A percentile compares a stretch with the other conserved stretches of the same genome.
Evolutionary conservation across 1,140 invertebrate genomes (phyloP).

Genomic region (Scaptomyza pallida): DNA sequence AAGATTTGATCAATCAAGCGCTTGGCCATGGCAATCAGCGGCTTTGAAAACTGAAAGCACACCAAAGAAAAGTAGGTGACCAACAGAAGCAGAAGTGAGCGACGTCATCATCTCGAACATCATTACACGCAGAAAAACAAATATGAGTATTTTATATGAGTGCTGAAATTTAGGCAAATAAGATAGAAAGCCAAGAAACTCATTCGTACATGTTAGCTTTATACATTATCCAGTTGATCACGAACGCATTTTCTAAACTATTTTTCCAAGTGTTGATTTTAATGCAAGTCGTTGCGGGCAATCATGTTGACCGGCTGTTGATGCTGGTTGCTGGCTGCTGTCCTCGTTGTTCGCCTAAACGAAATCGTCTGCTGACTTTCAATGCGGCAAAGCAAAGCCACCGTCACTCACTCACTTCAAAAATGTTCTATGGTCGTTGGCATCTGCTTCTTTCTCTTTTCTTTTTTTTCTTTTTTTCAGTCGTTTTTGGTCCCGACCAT

Average conservation of each 20-base stretch:
- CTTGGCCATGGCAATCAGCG: constrained; percentile 47
- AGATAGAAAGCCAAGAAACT: no score
- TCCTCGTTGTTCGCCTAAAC: constrained; percentile 62
- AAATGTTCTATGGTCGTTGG: constrained; percentile 69
- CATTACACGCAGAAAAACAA: neutral
- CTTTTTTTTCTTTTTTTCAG: constrained; percentile 58
- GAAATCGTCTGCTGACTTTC: constrained; percentile 76
- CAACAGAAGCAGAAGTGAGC: constrained; percentile 32
- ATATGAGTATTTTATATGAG: neutral
- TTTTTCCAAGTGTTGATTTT: neutral
- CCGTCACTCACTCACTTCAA: constrained; percentile 39
- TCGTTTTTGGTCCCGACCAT: constrained; percentile 37
- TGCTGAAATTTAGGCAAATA: neutral
- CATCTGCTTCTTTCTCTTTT: constrained; percentile 45
- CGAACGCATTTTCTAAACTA: no score
- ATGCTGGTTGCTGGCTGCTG: neutral
- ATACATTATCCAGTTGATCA: no score
- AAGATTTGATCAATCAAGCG: constrained; percentile 70
- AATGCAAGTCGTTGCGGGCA: constrained; percentile 37
- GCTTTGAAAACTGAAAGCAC: constrained; percentile 63
- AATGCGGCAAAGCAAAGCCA: constrained; percentile 52
- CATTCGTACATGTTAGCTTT: neutral
- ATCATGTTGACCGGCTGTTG: constrained; percentile 35
- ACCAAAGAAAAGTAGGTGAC: constrained; percentile 75
- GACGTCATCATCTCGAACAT: constrained; percentile 20